Conservation (phyloP, 2,797 vertebrate species). For the Syncerus caffer region DNA sequence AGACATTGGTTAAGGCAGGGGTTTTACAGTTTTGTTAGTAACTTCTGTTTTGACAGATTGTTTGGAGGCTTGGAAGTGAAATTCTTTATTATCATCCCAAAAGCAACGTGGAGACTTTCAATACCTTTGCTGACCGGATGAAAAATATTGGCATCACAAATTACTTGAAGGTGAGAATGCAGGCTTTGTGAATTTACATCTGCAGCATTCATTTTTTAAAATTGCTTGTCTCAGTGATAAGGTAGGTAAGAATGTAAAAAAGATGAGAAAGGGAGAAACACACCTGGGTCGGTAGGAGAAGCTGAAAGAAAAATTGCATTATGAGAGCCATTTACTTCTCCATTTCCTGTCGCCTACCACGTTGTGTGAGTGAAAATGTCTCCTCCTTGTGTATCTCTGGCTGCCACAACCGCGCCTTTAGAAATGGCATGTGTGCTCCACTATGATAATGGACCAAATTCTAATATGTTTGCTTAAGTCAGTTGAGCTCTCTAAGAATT, state of each 20-base stretch:
- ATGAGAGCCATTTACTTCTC: background rate
- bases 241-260: background rate
- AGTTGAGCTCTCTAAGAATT: background rate
- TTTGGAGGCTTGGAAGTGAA: constrained; percentile 92
- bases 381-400: background rate
- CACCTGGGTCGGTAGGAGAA: background rate
- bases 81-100: constrained; percentile 90
- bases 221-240: background rate
- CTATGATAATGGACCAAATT: background rate
- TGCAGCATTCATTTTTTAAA: background rate
- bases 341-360: background rate
- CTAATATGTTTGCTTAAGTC: background rate
- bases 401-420: background rate
- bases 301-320: background rate
- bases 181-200: background rate
- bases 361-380: background rate
- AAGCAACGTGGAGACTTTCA: constrained; percentile 86
- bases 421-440: background rate
- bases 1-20: background rate
- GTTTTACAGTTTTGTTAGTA: constrained; percentile 39
- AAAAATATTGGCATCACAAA: constrained; percentile 89
- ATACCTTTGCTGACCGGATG: constrained; percentile 88
- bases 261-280: background rate
- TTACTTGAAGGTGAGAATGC: constrained; percentile 87
- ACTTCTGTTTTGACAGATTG: constrained; percentile 80